Conservation (phyloP, 2,888 invertebrate genomes). For the Caenorhabditis angaria region DNA sequence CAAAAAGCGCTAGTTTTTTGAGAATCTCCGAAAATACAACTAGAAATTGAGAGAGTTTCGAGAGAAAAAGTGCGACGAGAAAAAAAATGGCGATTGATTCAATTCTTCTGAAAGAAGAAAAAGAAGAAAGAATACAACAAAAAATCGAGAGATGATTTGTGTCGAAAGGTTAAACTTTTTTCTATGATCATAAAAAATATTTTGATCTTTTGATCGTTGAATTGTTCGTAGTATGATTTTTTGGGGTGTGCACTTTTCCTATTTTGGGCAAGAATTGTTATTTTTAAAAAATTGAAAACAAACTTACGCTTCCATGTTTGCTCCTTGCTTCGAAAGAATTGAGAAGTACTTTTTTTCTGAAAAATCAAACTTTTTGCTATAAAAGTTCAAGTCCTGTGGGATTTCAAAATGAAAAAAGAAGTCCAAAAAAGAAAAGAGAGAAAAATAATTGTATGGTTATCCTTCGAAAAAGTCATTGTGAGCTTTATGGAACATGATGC, state of each 20-base stretch:
- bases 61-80: slow-evolving; percentile 8
- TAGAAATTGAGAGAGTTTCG: slow-evolving; percentile 13
- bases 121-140: neutral
- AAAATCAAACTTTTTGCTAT: neutral
- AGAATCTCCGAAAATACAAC: slow-evolving; percentile 15
- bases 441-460: too few species aligned
- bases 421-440: neutral
- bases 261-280: too few species aligned
- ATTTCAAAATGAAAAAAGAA: neutral
- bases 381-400: too few species aligned
- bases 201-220: too few species aligned
- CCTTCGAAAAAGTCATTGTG: neutral
- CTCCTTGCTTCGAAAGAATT: neutral
- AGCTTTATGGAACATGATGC: neutral
- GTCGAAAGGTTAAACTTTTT: neutral
- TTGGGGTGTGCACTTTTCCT: too few species aligned
- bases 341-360: neutral
- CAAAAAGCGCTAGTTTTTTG: slow-evolving; percentile 21
- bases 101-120: slow-evolving; percentile 15
- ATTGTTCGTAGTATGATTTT: too few species aligned
- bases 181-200: too few species aligned
- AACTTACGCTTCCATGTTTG: neutral
- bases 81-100: slow-evolving; percentile 16
- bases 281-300: neutral
- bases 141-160: neutral